phyloP scores from a whole-genome alignment of 37 sponge, comb jelly and placozoan genomes.

The Chondrilla cf. caribensis region DNA sequence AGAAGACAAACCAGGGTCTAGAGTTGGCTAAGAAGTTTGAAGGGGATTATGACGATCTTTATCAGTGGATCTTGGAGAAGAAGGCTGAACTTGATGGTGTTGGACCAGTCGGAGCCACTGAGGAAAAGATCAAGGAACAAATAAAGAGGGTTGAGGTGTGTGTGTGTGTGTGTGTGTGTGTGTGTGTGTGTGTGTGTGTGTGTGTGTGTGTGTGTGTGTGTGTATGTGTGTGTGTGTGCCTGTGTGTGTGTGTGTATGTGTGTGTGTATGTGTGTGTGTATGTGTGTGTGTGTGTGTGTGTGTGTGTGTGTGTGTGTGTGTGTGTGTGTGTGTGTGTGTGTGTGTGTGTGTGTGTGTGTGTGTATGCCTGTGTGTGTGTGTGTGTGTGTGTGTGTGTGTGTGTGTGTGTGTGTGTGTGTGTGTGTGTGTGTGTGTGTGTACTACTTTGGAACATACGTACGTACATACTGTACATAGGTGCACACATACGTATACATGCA shows the following conservation, averaged over 20 bases:
- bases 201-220: background rate
- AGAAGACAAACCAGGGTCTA: background rate
- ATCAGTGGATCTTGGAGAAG: conserved; percentile 33
- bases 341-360: too few species aligned
- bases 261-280: background rate
- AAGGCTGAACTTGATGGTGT: conserved; percentile 13
- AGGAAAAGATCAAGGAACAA: conserved; percentile 46
- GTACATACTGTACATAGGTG: too few species aligned
- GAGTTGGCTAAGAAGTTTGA: conserved; percentile 20
- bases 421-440: too few species aligned
- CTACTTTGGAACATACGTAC: too few species aligned
- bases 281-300: too few species aligned
- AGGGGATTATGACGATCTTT: conserved; percentile 14
- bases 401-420: too few species aligned
- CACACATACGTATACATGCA: background rate
- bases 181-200: background rate
- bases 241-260: background rate
- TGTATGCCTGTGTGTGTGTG: too few species aligned
- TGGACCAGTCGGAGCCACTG: conserved; percentile 31
- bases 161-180: background rate
- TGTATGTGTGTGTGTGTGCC: background rate
- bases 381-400: too few species aligned
- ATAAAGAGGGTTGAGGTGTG: conserved; percentile 17
- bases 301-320: too few species aligned
- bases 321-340: too few species aligned